A percentile compares a stretch with the other conserved stretches of the same genome.
phyloP scores from a whole-genome alignment of 2,888 invertebrate genomes.

The Megalurothrips usitatus region DNA sequence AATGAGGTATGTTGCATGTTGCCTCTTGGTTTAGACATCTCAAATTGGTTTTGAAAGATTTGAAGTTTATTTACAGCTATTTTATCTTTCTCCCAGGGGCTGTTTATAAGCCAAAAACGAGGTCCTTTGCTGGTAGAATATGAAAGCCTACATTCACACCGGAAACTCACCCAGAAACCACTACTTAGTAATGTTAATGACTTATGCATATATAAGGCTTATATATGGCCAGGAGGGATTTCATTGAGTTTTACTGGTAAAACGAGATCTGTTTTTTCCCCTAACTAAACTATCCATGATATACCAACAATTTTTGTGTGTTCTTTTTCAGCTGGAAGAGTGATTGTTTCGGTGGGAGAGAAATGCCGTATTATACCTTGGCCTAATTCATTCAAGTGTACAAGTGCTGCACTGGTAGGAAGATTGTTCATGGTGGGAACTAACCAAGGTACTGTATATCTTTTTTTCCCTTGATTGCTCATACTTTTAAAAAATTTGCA shows the following conservation, averaged over 20 bases:
- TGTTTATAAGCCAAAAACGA: not conserved
- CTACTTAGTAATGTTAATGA: not conserved
- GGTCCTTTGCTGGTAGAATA: not conserved
- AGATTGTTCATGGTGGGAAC: not conserved
- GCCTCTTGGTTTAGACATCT: not conserved
- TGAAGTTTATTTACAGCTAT: not conserved
- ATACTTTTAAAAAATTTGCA: too few relatives aligned
- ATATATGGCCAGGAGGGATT: not conserved
- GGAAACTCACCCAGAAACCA: too few relatives aligned
- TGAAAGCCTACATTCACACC: not conserved
- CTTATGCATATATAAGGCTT: not conserved
- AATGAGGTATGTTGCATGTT: not conserved
- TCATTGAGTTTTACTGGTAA: not conserved
- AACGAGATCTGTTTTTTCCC: not conserved
- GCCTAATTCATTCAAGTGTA: not conserved
- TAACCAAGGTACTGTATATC: not conserved
- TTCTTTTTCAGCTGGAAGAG: not conserved
- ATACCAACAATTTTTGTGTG: not conserved
- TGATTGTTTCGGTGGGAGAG: not conserved
- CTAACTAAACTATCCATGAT: not conserved
- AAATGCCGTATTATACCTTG: not conserved
- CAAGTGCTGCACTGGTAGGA: not conserved
- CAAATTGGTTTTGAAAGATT: too few relatives aligned
- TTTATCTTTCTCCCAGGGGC: not conserved
- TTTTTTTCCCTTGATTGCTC: not conserved